Evolutionary conservation across 2,888 invertebrate genomes (phyloP).

Genomic region (Drosophila suboccidentalis): DNA sequence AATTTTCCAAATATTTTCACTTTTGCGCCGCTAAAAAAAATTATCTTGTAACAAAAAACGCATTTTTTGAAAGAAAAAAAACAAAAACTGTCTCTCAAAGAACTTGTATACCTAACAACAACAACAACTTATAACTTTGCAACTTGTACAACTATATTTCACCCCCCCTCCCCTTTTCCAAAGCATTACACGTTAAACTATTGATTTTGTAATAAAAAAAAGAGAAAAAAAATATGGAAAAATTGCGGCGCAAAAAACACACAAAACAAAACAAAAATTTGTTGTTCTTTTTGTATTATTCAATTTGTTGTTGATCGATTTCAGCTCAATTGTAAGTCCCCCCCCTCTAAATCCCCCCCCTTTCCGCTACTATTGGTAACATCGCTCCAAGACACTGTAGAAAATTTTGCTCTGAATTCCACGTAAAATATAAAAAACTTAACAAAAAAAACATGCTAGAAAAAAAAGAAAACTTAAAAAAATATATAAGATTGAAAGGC

Average conservation of each 20-base stretch:
- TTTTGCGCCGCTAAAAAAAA: slow-evolving; percentile 48
- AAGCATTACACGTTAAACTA: slow-evolving; percentile 13
- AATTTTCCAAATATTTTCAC: slow-evolving; percentile 21
- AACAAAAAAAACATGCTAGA: slow-evolving; percentile 16
- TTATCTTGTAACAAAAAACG: slow-evolving; percentile 26
- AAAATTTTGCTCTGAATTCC: slow-evolving; percentile 43
- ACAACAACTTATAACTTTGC: not conserved
- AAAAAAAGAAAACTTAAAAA: too few species aligned
- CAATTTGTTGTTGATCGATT: slow-evolving; percentile 24
- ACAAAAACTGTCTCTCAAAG: not conserved
- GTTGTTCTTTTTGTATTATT: slow-evolving; percentile 4
- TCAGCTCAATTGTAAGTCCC: too few species aligned
- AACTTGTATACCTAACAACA: slow-evolving; percentile 5
- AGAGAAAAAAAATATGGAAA: slow-evolving; percentile 19
- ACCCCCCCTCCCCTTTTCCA: slow-evolving; percentile 1
- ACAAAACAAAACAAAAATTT: slow-evolving; percentile 25
- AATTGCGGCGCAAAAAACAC: slow-evolving; percentile 51
- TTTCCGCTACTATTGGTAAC: too few species aligned
- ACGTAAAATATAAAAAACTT: slow-evolving; percentile 31
- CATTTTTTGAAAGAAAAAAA: not conserved
- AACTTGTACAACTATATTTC: not conserved
- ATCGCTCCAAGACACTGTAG: slow-evolving; percentile 17
- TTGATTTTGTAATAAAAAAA: slow-evolving; percentile 51
- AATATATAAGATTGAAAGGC: slow-evolving; percentile 24
- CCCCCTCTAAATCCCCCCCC: too few species aligned